Base-by-base conservation (phyloP, 2,888 invertebrate species). In the Phasia obesa region DNA sequence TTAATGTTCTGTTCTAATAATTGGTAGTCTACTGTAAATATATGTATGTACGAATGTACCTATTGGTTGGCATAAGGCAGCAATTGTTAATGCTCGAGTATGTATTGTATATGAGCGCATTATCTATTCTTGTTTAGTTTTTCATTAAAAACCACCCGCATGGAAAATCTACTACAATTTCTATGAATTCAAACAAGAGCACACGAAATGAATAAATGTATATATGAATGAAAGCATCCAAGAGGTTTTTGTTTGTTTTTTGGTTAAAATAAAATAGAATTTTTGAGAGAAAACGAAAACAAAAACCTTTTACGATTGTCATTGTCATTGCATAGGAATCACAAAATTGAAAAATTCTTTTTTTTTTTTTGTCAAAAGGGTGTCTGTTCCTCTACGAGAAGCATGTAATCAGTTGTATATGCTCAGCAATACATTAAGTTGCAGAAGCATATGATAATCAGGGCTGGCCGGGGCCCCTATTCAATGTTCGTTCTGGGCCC, bases 121-220 rank as follows among this genome's bases (percentile, higher is more conserved):
- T 47, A 74, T 69, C 35, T 38, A 23, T 51, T 80, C 47, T 79
- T 69, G 60, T 67, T 67, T 74, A 67, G 60, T 67, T 80, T 80
- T 74, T 74, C 60, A 80, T 80, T 80, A 80, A 74, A 74, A 80
- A 62, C 35, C 73, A 80, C 35, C 73, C 79, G 62, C 67, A 80
- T 38, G 79, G 71, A 76, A 81, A 71, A 71, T 71, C 71, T 59
- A 73, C 49, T 35, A 71, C 60, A 71, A 65, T 73, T 71, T 65
- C 38, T 65, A 53, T 74, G 60, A 55, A 67, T 79, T 67, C 67
- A 73, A 67, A 65, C 76, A 69, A 73, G 69, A 60, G 44, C 65
- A 60, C 7, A 35, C 31, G 7, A 17, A 76, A 49, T 67, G 53
- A 59, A 53, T 59, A 11, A 6, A 44, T 57, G 57, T 64, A 71